Evolutionary conservation across 92 coral and sea anemone species (phyloP), one percentile per base, ranked within the genome.

Genomic region (Paragorgia papillata): DNA sequence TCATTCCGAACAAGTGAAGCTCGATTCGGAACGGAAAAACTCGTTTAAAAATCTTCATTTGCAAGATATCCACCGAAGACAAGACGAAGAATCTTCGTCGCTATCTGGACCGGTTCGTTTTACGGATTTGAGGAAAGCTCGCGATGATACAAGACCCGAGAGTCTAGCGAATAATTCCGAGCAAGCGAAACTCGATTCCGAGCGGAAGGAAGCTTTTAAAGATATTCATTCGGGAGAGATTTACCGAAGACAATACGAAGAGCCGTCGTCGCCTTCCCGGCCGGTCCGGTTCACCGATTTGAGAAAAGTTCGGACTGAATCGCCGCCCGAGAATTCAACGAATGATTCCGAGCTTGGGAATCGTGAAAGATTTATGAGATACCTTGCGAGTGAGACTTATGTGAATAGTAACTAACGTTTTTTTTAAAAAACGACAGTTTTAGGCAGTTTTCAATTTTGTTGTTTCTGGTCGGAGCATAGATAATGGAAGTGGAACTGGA

Each of bases 221-320:
- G 75, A 41, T 2, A 18, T 30, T 49, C 57, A 49, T 46, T 68
- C 55, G 29, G 33, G 29, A 2, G 40, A 30, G 32, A 1, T 13
- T 46, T 44, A 3, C 29, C 43, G 34, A 51, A 27, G 55, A 68
- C 21, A 46, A 9, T 20, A 27, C 19, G 24, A 49, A 0, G 59
- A 68, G 20, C 22, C 58, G 21, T 24, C 59, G 22, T 33, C 58
- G 34, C 19, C 4, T 27, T 1, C 58, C 10, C 58, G 75, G 0
- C 75, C 58, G 13, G 29, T 68, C 48, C 75, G 59, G 1, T 68
- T 68, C 21, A 68, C 75, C 7, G 75, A 68, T 48, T 68, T 68
- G 34, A 44, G 32, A 15, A 68, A 48, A 40, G 32, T 31, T 19
- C 27, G 39, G 2, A 29, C 75, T 12, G 75, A 25, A 30, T 18